Evolutionary conservation across 2,888 invertebrate genomes (phyloP), one percentile per base, ranked within the genome.

Genomic region (Drosophila helvetica): DNA sequence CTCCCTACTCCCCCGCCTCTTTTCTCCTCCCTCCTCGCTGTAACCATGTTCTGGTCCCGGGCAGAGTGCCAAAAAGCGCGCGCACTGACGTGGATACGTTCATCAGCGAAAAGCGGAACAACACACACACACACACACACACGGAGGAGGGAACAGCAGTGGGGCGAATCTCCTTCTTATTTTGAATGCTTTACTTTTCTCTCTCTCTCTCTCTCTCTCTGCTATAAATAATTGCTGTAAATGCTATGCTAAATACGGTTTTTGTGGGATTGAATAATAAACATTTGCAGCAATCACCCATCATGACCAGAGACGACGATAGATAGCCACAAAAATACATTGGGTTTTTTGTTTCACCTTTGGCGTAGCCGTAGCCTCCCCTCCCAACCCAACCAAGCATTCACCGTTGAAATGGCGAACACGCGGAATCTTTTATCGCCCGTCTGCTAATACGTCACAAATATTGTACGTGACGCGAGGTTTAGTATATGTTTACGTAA

Each of bases 381-480:
- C 38, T 15, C 38, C 15, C 38, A 6, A 2, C 38, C 38, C n/a
- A 15, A n/a, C 15, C 38, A 38, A 38, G 38, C 38, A 38, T 38
- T 38, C 15, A 38, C 47, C 58, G 27, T 64, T 60, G 58, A 72
- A 84, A 84, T 77, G 71, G 71, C 81, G 81, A 73, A 79, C 82
- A 85, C 82, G 85, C 82, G 85, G 86, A 86, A 72, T 66, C 42
- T 74, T 87, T 83, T 87, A 86, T 80, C 88, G 79, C 75, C 67
- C 54, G 55, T 61, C 25, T 46, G 88, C 88, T 87, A 84, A 84
- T 85, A 87, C 84, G 84, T 84, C 84, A 84, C 69, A 62, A 62
- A 52, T 60, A 42, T 46, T 56, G 73, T 79, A 81, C 71, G 69
- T 79, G 74, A 65, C 66, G 38, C 38, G 38, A n/a, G 38, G 6